Evolutionary conservation across 2,797 vertebrate species (phyloP).

Genomic region (Oreochromis mossambicus): DNA sequence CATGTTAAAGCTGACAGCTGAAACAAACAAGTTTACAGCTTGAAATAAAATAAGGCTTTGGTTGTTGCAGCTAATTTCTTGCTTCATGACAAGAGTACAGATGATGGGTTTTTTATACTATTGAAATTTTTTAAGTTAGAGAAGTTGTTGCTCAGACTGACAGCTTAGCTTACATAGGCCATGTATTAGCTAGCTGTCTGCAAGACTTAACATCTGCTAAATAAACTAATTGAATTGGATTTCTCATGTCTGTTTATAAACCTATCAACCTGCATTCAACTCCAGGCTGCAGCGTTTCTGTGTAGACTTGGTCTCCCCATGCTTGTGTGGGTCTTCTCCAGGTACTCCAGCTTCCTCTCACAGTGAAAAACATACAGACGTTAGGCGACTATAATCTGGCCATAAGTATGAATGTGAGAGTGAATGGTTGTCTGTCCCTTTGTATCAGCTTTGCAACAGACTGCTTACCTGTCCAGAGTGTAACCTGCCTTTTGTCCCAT

Average conservation of each 20-base stretch:
- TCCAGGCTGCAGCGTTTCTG: neutral
- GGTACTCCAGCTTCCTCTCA: neutral
- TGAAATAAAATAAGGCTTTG: neutral
- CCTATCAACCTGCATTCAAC: neutral
- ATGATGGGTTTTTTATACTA: neutral
- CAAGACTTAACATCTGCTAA: neutral
- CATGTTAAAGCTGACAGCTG: neutral
- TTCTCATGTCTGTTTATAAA: neutral
- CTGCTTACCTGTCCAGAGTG: neutral
- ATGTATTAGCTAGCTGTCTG: neutral
- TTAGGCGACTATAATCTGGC: neutral
- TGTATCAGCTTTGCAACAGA: neutral
- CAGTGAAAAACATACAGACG: accelerated
- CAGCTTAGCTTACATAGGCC: neutral
- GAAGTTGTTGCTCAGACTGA: neutral
- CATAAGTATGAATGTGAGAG: neutral
- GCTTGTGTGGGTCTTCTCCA: neutral
- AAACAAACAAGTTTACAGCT: neutral
- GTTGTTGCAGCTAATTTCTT: neutral
- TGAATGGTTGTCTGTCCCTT: neutral
- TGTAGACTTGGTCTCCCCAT: neutral
- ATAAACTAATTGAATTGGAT: neutral
- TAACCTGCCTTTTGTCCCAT: neutral
- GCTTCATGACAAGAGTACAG: neutral
- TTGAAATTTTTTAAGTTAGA: neutral